Evolutionary conservation across 2,113 vertebrate genomes (phyloP), one percentile per base, ranked within the genome.

Genomic region (Meleagris gallopavo): DNA sequence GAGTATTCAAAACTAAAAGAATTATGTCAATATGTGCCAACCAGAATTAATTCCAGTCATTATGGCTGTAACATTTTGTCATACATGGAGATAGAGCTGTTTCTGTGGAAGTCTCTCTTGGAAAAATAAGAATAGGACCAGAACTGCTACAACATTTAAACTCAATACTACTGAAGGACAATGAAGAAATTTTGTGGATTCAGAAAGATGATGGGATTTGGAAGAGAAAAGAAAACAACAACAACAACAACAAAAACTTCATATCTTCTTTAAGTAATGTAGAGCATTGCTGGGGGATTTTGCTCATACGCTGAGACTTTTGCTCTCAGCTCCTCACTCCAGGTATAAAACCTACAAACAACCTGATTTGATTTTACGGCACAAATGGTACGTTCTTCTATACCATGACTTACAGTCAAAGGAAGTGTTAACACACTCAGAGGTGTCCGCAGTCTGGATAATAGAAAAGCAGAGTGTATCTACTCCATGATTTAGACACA

Each of bases 341-440:
- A 57, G 24, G 10, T 41, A 20, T 2, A 66, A 55, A 7, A 25
- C 34, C 18, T 16, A 52, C n/a, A 30, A 77, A 22, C 20, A 21
- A 27, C 2, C 6, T 52, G 55, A 20, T 10, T 66, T 40, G 1
- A 74, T 64, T 21, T 29, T 10, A 3, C 25, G 6, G 11, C 12
- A 67, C 15, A 78, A 76, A 9, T 14, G 11, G 2, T 3, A 7
- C 6, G 83, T 92, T 40, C 6, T 34, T 48, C 40, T 32, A 0
- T 45, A 9, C 17, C 30, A 0, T 16, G 30, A 22, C 24, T 4
- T 19, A 24, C 11, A 50, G 24, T 24, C 19, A 22, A 50, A 15
- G 58, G 9, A 24, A 58, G 19, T 34, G 12, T 24, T 48, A 4
- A 7, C 0, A 0, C 4, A 3, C 11, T 41, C 29, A 6, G 27